These are phyloP conservation scores for Octodonta nipae DNA, from an alignment of 2,888 invertebrate genomes.

Conservation along the genomic window DNA sequence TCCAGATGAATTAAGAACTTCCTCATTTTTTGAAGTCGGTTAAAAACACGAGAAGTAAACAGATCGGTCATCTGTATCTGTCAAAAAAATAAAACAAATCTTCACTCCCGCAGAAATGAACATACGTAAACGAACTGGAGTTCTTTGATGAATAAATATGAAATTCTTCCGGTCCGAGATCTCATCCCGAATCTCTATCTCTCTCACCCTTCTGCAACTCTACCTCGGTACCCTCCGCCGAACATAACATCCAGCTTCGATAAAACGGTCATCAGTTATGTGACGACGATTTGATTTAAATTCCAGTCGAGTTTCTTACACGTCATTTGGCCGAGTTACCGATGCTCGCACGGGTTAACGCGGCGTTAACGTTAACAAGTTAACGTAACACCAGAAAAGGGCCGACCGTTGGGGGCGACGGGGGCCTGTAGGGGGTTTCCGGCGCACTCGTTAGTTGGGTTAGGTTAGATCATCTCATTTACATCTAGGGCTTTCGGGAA, in stretches of 20 bases:
- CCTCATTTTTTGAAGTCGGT: no score
- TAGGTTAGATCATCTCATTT: conserved; percentile 25
- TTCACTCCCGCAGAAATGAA: no score
- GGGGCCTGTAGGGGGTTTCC: neutral
- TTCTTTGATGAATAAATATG: conserved; percentile 9
- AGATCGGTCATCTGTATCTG: no score
- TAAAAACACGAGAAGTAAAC: no score
- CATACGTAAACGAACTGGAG: no score
- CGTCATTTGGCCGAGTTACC: conserved; percentile 36
- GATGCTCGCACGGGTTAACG: conserved; percentile 19
- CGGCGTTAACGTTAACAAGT: conserved; percentile 9
- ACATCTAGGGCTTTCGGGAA: no score
- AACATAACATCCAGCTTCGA: no score
- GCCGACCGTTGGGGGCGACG: neutral
- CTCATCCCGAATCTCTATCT: conserved; percentile 6
- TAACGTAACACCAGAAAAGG: neutral
- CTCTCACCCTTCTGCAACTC: no score
- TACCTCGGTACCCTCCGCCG: no score
- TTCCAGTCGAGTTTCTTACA: conserved; percentile 30
- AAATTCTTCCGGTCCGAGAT: conserved; percentile 5
- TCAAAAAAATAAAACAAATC: no score
- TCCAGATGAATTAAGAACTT: no score
- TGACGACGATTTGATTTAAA: conserved; percentile 20
- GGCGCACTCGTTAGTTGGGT: neutral
- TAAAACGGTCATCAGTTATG: no score